Conservation (phyloP, 2,797 vertebrate genomes). For the Orientallactaga sibirica region DNA sequence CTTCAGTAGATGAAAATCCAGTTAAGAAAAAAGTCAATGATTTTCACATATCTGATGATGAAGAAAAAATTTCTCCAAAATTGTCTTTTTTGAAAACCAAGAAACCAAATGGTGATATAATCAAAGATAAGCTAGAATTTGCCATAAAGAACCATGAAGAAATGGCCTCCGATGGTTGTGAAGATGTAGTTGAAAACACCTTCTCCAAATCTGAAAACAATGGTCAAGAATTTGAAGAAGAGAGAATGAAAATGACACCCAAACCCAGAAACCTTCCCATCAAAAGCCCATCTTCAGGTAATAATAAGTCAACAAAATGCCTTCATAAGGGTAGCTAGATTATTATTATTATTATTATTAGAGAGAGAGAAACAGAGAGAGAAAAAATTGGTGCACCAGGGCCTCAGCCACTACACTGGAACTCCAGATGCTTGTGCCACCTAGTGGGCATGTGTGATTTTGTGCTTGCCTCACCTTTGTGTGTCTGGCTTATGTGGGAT, state of each 20-base stretch:
- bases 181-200: not conserved
- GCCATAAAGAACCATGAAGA: not conserved
- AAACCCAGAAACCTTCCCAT: slow-evolving; percentile 78
- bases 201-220: slow-evolving; percentile 54
- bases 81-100: slow-evolving; percentile 90
- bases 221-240: slow-evolving; percentile 24
- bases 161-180: not conserved
- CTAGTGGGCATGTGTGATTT: too few relatives aligned
- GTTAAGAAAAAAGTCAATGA: slow-evolving; percentile 86
- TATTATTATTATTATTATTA: too few relatives aligned
- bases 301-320: slow-evolving; percentile 60
- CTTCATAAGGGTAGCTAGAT: not conserved
- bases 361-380: too few relatives aligned
- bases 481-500: too few relatives aligned
- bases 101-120: slow-evolving; percentile 44
- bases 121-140: slow-evolving; percentile 6
- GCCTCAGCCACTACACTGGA: too few relatives aligned
- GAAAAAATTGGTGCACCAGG: too few relatives aligned
- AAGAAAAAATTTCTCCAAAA: slow-evolving; percentile 87
- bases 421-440: too few relatives aligned
- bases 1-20: slow-evolving; percentile 80
- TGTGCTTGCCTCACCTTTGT: too few relatives aligned
- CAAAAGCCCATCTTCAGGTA: slow-evolving; percentile 83
- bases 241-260: slow-evolving; percentile 79
- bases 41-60: slow-evolving; percentile 90